Percentiles rank a stretch among this genome's conserved stretches.
Evolutionary conservation across 2,888 invertebrate species (phyloP).

Genomic region (Piscicola geometra): DNA sequence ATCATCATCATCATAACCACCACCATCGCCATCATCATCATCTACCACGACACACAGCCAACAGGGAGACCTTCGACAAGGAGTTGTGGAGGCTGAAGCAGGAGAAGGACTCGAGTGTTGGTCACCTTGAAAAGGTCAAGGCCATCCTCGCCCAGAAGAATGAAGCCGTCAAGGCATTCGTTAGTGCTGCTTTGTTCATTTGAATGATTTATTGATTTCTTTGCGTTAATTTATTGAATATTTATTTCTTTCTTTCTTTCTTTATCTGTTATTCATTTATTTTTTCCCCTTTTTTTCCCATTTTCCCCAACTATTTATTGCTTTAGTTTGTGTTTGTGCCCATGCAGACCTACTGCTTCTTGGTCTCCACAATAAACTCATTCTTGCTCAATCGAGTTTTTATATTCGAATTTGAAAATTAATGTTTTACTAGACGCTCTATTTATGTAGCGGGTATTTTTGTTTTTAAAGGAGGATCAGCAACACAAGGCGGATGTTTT

Average conservation of each 20-base stretch:
- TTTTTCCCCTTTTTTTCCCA: too few relatives aligned
- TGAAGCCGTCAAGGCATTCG: background rate
- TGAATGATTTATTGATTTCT: background rate
- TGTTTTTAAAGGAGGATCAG: conserved; percentile 10
- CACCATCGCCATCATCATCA: too few relatives aligned
- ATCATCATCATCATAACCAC: too few relatives aligned
- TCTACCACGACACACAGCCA: background rate
- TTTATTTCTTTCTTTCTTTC: too few relatives aligned
- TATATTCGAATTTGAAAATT: too few relatives aligned
- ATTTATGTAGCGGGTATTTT: background rate
- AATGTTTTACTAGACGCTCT: too few relatives aligned
- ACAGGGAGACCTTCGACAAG: conserved; percentile 1
- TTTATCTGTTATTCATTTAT: background rate
- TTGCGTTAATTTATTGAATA: too few relatives aligned
- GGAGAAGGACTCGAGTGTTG: background rate
- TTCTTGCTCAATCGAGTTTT: too few relatives aligned
- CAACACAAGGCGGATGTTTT: conserved; percentile 13
- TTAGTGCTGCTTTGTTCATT: background rate
- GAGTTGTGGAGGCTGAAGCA: background rate
- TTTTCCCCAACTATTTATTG: too few relatives aligned
- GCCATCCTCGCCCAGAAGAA: conserved; percentile 7
- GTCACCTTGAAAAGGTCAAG: background rate
- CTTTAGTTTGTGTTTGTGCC: too few relatives aligned
- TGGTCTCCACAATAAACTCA: too few relatives aligned
- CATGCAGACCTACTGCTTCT: too few relatives aligned